Conservation (phyloP, 2,797 vertebrate species). For the Catamblyrhynchus diadema region DNA sequence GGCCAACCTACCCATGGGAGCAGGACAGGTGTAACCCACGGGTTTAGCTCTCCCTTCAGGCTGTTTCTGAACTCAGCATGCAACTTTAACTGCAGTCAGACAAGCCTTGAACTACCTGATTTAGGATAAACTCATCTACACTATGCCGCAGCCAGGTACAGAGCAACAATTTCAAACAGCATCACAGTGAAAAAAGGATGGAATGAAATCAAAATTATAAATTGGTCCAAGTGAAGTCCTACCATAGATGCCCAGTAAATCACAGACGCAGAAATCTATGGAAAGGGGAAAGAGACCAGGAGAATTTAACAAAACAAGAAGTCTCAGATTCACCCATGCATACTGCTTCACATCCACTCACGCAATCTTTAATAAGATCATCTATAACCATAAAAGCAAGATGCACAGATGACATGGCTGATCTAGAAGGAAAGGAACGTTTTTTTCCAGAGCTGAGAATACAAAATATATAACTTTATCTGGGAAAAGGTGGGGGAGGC, state of each 20-base stretch:
- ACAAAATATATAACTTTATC: neutral
- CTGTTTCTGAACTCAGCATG: neutral
- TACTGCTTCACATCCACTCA: neutral
- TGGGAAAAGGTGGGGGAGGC: neutral
- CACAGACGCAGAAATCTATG: neutral
- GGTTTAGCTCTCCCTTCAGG: neutral
- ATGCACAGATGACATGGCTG: neutral
- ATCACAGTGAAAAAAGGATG: neutral
- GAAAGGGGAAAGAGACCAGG: neutral
- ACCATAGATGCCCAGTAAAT: neutral
- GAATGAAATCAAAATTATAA: neutral
- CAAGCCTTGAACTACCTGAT: neutral
- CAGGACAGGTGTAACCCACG: fast-evolving
- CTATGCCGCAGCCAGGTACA: neutral
- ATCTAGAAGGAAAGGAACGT: constrained; percentile 6
- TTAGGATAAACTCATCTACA: neutral
- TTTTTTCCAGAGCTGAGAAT: neutral
- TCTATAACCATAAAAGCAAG: neutral
- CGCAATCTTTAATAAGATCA: constrained; percentile 12
- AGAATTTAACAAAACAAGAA: neutral
- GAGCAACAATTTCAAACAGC: neutral
- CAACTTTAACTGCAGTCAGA: neutral
- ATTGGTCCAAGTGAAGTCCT: neutral
- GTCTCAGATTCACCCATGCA: neutral
- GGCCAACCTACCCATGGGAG: neutral